Base-by-base conservation (phyloP, 1,140 invertebrate species). In the Drosophila elegans region DNA sequence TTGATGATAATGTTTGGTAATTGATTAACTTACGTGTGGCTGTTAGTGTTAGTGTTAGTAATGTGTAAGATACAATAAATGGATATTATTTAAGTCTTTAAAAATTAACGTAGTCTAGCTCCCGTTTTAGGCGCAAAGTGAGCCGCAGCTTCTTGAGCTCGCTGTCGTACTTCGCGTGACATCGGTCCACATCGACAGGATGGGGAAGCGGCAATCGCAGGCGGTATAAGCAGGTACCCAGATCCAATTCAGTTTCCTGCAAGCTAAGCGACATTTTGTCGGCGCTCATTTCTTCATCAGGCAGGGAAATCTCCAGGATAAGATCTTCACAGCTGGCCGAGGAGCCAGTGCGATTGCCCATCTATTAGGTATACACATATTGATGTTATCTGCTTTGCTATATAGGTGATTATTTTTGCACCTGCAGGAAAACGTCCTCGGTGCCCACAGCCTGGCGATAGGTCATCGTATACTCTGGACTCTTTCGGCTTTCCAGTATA, bases 261-360 rank as follows among this genome's bases (percentile, higher is more conserved):
- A 98, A 94, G 67, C 95, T 94, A 3, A 98, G 92, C 63, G 96
- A 95, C 49, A 94, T 93, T 62, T 94, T 93, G 45, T 94, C 93
- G 11, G 96, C 94, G 62, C 94, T 93, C 80, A 95, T 94, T 59
- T 93, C 94, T 91, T 97, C 97, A 12, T 94, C 95, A 0, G 96
- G 95, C 89, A 98, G 92, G 72, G 95, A 93, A 6, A 98, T 94
- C 55, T 94, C 94, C 0, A 98, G 92, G 3, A 97, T 94, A 90
- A 98, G 94, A 91, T 97, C 96, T 91, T 98, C 97, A 91, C 97
- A 98, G 86, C 97, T 98, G 0, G 96, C 94, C 1, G 96, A 96
- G 0, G 95, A 93, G 32, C 96, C 95, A 7, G 96, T 97, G 92
- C 97, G 98, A 61, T 95, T 95, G 0, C 96, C 95, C 94, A 98